Conservation (phyloP, 92 coral and sea anemone genomes). For the Porites rus region DNA sequence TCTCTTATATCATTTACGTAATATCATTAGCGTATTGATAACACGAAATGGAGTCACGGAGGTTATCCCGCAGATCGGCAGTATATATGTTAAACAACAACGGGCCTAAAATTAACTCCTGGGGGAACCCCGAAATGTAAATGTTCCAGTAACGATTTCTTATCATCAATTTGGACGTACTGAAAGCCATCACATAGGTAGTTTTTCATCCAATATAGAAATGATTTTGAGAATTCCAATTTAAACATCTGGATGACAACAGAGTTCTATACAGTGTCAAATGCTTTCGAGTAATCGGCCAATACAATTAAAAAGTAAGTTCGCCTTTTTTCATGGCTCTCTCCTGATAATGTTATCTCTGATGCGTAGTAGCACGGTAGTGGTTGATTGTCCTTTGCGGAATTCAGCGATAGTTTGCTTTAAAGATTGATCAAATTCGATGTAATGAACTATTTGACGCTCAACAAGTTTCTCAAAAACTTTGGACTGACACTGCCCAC, state of each 20-base stretch:
- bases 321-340: slow-evolving; percentile 3
- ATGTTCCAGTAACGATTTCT: too few relatives aligned
- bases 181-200: background rate
- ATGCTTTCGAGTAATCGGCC: background rate
- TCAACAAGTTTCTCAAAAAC: background rate
- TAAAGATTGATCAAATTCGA: background rate
- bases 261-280: background rate
- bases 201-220: too few relatives aligned
- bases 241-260: too few relatives aligned
- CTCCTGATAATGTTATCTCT: background rate
- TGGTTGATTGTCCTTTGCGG: background rate
- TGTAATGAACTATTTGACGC: background rate
- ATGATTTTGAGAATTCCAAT: background rate
- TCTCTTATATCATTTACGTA: too few relatives aligned
- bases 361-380: background rate
- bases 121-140: background rate
- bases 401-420: background rate
- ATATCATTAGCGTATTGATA: background rate
- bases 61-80: slow-evolving; percentile 3
- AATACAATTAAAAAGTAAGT: background rate
- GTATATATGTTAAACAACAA: background rate
- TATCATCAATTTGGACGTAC: background rate
- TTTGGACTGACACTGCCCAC: background rate
- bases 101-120: background rate
- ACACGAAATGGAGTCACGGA: background rate